Evolutionary conservation across 2,113 vertebrate genomes (phyloP).

Genomic region (Pyxicephalus adspersus): DNA sequence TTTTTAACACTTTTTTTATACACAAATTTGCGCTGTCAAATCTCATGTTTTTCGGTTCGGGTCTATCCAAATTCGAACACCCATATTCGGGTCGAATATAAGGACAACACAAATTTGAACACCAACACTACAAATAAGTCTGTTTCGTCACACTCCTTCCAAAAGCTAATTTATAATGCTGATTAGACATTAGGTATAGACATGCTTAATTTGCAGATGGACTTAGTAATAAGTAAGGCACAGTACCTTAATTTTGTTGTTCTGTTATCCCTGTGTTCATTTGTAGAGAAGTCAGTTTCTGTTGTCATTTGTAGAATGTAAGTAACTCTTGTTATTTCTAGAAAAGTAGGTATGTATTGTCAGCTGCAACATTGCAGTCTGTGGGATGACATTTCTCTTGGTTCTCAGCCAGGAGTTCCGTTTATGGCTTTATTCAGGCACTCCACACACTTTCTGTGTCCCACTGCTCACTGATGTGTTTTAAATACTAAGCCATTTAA

Average conservation of each 20-base stretch:
- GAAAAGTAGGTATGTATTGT: no score
- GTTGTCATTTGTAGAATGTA: neutral
- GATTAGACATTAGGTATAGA: neutral
- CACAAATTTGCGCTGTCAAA: no score
- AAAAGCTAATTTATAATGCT: neutral
- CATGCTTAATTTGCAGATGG: neutral
- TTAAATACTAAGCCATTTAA: neutral
- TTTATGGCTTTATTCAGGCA: neutral
- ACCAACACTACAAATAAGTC: no score
- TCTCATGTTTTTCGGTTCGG: no score
- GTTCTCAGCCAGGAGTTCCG: neutral
- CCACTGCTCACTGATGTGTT: neutral
- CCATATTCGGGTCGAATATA: no score
- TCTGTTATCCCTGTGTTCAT: neutral
- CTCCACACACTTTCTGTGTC: neutral
- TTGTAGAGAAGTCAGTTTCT: no score
- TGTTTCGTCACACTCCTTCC: no score
- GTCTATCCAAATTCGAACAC: no score
- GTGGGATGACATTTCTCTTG: neutral
- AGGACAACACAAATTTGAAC: no score
- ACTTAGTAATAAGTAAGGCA: neutral
- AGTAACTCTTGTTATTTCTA: neutral
- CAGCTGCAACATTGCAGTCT: neutral
- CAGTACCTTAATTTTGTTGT: neutral
- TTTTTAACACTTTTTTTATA: no score